phyloP scores from a whole-genome alignment of 1,140 invertebrate genomes.

The Penaeus chinensis region DNA sequence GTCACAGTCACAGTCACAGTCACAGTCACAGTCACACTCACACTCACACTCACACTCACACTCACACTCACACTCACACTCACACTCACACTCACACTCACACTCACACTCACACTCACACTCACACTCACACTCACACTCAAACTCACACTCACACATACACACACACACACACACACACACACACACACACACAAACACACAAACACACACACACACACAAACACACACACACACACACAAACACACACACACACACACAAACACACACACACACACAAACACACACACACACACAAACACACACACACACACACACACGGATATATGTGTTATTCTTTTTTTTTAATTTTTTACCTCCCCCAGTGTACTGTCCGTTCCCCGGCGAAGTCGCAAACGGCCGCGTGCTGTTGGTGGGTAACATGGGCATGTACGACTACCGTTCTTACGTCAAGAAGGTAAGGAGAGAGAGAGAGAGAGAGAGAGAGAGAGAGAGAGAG shows the following conservation, averaged over 20 bases:
- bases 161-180: conserved; percentile 28
- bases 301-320: too few relatives aligned
- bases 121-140: too few relatives aligned
- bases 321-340: neutral
- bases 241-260: too few relatives aligned
- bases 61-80: too few relatives aligned
- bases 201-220: neutral
- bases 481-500: conserved; percentile 23
- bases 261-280: too few relatives aligned
- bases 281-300: too few relatives aligned
- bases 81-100: too few relatives aligned
- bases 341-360: conserved; percentile 37
- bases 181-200: neutral
- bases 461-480: conserved; percentile 3
- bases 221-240: too few relatives aligned
- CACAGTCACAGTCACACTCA: neutral
- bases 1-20: neutral
- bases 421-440: conserved; percentile 97
- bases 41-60: neutral
- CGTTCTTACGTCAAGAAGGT: conserved; percentile 88
- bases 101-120: too few relatives aligned
- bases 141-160: neutral
- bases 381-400: conserved; percentile 92
- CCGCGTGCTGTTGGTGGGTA: conserved; percentile 92
- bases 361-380: conserved; percentile 90